A percentile compares a stretch with the other conserved stretches of the same genome.
Evolutionary conservation across 2,797 vertebrate species (phyloP).

Genomic region (Erethizon dorsatum): DNA sequence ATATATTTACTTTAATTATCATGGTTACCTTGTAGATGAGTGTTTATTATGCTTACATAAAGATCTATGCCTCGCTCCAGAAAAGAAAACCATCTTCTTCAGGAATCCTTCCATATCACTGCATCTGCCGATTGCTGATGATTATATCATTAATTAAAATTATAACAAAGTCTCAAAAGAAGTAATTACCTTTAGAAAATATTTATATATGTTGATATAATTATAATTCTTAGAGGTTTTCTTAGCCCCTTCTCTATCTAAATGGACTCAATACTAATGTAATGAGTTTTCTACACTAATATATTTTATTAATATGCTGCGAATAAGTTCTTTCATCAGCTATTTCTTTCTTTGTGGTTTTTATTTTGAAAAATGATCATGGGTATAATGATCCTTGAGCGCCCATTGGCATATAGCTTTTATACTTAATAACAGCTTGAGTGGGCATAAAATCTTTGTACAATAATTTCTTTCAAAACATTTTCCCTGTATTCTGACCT

Average conservation of each 20-base stretch:
- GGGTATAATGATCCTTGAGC: background rate
- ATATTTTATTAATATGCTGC: background rate
- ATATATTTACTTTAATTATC: background rate
- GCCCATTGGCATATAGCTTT: background rate
- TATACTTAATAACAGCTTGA: background rate
- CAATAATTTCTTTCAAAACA: background rate
- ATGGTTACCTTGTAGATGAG: background rate
- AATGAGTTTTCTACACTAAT: background rate
- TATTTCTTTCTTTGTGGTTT: background rate
- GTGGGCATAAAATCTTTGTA: background rate
- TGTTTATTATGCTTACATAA: background rate
- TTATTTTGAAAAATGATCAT: background rate
- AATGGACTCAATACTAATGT: background rate
- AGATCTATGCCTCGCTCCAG: background rate
- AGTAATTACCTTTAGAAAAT: background rate
- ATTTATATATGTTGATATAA: constrained; percentile 11
- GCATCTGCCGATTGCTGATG: background rate
- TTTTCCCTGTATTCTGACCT: background rate
- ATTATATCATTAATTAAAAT: background rate
- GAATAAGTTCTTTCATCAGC: background rate
- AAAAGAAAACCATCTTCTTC: background rate
- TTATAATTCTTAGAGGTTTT: background rate
- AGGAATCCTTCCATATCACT: background rate
- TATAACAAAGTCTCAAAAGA: background rate
- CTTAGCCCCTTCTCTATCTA: background rate